These are phyloP conservation scores for Montipora capitata DNA, from an alignment of 92 coral and sea anemone genomes.

Conservation along the genomic window DNA sequence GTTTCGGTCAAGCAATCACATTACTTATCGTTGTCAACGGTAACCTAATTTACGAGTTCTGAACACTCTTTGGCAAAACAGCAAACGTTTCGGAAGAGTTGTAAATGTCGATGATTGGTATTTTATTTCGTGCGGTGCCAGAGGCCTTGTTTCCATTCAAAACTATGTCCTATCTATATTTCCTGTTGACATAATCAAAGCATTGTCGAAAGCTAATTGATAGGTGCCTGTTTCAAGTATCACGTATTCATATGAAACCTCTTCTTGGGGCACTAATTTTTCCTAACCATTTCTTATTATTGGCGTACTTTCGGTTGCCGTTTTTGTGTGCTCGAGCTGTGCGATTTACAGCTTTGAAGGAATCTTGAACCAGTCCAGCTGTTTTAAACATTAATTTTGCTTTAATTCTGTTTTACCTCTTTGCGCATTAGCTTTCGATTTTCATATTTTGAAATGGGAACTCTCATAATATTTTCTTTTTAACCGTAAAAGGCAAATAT, in stretches of 20 bases:
- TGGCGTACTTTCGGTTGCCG: no score
- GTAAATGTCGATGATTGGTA: no score
- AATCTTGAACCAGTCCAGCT: neutral
- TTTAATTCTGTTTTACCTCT: neutral
- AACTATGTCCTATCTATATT: neutral
- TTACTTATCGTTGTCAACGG: neutral
- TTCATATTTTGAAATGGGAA: neutral
- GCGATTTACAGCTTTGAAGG: neutral
- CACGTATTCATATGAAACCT: neutral
- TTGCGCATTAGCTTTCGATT: no score
- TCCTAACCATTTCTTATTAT: no score
- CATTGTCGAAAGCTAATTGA: no score
- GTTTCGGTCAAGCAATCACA: neutral
- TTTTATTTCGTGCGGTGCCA: neutral
- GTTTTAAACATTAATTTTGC: neutral
- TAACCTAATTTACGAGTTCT: no score
- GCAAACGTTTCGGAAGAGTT: no score
- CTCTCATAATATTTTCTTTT: neutral
- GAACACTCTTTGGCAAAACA: no score
- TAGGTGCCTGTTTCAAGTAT: neutral
- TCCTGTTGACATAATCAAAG: conserved; percentile 1
- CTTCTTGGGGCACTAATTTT: no score
- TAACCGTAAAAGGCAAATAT: no score
- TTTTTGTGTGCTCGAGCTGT: no score
- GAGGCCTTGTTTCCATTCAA: neutral